These are phyloP conservation scores for Apamea crenata DNA, from an alignment of 2,888 invertebrate genomes.

Conservation along the genomic window DNA sequence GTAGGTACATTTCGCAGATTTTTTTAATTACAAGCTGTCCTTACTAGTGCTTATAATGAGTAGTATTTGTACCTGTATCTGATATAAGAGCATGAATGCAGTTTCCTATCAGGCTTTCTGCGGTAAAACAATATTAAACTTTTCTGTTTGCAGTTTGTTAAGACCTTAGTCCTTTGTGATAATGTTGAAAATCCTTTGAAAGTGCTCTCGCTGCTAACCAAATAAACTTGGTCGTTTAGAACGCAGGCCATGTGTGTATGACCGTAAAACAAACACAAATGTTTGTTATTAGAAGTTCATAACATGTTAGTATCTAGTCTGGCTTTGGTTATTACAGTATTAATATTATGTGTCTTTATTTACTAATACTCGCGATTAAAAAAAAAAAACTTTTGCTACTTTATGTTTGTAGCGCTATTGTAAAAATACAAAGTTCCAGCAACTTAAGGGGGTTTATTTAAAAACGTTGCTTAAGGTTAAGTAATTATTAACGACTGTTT, in stretches of 20 bases:
- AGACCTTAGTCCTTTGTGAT: fast-evolving
- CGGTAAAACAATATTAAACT: slow-evolving; percentile 47
- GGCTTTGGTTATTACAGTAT: slow-evolving; percentile 18
- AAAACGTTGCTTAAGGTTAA: no score
- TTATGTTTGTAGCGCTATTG: neutral
- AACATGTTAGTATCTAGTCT: slow-evolving; percentile 41
- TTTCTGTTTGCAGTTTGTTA: slow-evolving; percentile 10
- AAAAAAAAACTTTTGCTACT: neutral
- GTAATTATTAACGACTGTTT: no score
- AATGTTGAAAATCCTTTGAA: neutral
- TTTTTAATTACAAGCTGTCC: neutral
- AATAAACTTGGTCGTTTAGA: slow-evolving; percentile 53
- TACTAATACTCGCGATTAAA: slow-evolving; percentile 1
- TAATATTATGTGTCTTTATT: slow-evolving; percentile 13
- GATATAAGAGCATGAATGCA: slow-evolving; percentile 25
- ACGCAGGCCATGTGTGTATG: slow-evolving; percentile 43
- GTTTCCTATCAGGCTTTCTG: slow-evolving; percentile 30
- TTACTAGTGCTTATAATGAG: neutral
- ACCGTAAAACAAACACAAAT: slow-evolving; percentile 47
- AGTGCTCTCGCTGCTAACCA: neutral
- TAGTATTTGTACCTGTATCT: neutral
- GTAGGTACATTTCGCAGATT: neutral
- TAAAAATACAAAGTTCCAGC: neutral
- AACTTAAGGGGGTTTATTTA: no score
- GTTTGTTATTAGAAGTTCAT: slow-evolving; percentile 49